Conservation (phyloP, 2,888 invertebrate genomes). For the Meiosimyza decipiens region DNA sequence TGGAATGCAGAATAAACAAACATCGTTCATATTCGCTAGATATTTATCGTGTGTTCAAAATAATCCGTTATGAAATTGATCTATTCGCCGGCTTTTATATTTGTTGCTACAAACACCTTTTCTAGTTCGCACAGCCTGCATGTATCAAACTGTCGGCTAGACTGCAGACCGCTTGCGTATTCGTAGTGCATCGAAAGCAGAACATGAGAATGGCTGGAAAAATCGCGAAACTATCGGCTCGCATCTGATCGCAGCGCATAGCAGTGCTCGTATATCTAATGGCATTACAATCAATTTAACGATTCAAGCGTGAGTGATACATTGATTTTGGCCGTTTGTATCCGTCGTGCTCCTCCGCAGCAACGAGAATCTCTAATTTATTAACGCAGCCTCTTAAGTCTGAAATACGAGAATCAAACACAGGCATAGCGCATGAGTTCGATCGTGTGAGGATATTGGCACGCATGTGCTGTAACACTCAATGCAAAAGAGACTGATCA, state of each 20-base stretch:
- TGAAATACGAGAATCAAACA: too few relatives aligned
- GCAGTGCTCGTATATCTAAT: conserved; percentile 23
- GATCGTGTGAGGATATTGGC: too few relatives aligned
- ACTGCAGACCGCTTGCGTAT: too few relatives aligned
- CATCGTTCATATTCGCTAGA: conserved; percentile 17
- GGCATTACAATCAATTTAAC: conserved; percentile 18
- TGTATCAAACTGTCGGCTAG: too few relatives aligned
- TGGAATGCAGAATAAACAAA: too few relatives aligned
- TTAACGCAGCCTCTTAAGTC: conserved; percentile 11
- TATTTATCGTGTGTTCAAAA: conserved; percentile 27
- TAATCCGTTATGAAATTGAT: conserved; percentile 29
- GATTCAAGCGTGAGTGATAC: conserved; percentile 29
- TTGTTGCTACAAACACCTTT: background rate
- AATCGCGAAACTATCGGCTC: conserved; percentile 21
- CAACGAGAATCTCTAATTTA: conserved; percentile 13
- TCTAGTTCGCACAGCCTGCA: too few relatives aligned
- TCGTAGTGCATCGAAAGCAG: too few relatives aligned
- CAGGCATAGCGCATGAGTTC: too few relatives aligned
- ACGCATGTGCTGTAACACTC: too few relatives aligned
- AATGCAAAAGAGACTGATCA: too few relatives aligned
- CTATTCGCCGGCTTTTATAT: conserved; percentile 33
- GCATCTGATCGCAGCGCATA: background rate
- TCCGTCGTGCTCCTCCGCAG: background rate
- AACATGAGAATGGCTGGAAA: conserved; percentile 5
- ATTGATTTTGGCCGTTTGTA: conserved; percentile 15